Conservation (phyloP, 2,797 vertebrate genomes). For the Channallabes apus region DNA sequence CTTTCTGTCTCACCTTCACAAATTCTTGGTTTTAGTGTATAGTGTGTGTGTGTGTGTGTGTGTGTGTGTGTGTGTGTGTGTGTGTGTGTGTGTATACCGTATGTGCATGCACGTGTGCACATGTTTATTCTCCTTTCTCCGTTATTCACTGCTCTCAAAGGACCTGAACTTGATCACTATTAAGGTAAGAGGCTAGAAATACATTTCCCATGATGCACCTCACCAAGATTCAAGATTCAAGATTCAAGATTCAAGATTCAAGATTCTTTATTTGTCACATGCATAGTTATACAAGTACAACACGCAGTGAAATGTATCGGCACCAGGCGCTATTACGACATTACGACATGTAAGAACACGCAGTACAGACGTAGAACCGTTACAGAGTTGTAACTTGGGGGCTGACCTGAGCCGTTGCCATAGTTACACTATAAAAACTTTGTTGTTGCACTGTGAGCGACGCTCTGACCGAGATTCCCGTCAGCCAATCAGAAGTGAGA, state of each 20-base stretch:
- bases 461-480: background rate
- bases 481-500: background rate
- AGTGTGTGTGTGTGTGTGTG: conserved; percentile 17
- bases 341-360: background rate
- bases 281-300: no score
- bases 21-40: conserved; percentile 8
- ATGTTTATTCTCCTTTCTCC: conserved; percentile 50
- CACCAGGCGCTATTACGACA: background rate
- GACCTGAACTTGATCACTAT: conserved; percentile 63
- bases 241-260: no score
- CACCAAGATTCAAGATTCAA: no score
- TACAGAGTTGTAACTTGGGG: background rate
- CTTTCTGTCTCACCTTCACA: background rate
- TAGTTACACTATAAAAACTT: background rate
- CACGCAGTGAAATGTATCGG: no score
- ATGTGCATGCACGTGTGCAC: conserved; percentile 36
- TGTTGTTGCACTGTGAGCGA: background rate
- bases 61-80: conserved; percentile 35
- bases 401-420: background rate
- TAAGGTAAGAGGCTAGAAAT: conserved; percentile 65
- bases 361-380: no score
- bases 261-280: no score
- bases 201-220: conserved; percentile 6
- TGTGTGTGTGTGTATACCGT: conserved; percentile 24
- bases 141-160: conserved; percentile 59